Conservation (phyloP, 2,888 invertebrate genomes). For the Ditylenchus weischeri region DNA sequence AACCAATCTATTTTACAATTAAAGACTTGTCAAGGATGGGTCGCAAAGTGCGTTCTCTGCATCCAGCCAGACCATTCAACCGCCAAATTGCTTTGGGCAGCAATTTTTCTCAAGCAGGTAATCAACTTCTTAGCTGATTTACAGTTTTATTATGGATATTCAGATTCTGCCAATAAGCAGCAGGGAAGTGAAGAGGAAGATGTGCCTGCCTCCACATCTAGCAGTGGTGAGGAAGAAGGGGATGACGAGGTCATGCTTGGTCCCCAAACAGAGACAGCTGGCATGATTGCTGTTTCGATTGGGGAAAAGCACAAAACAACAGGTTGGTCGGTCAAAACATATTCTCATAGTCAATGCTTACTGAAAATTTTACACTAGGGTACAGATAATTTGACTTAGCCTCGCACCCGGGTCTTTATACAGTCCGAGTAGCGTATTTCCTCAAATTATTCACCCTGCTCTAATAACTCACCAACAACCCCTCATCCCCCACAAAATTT, state of each 20-base stretch:
- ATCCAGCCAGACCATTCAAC: slow-evolving; percentile 25
- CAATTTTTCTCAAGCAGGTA: neutral
- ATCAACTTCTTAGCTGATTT: too few relatives aligned
- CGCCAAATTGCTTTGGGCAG: slow-evolving; percentile 32
- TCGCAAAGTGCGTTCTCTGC: slow-evolving; percentile 23
- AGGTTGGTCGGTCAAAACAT: neutral
- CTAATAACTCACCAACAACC: too few relatives aligned
- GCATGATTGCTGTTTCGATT: neutral
- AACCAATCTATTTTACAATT: neutral
- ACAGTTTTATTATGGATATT: slow-evolving; percentile 10
- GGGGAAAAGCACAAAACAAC: neutral
- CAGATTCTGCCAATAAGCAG: slow-evolving; percentile 5
- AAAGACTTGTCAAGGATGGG: slow-evolving; percentile 14
- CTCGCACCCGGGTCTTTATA: too few relatives aligned
- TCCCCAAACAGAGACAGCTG: neutral
- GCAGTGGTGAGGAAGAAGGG: slow-evolving; percentile 17
- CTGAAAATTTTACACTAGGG: too few relatives aligned
- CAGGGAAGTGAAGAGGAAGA: slow-evolving; percentile 28
- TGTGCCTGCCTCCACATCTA: slow-evolving; percentile 7
- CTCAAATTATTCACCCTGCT: too few relatives aligned
- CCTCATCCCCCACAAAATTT: too few relatives aligned
- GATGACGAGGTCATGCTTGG: slow-evolving; percentile 26
- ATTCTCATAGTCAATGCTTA: too few relatives aligned
- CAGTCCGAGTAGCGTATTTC: too few relatives aligned
- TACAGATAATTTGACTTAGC: too few relatives aligned